Base-by-base conservation (phyloP, 2,113 vertebrate species). In the Penelope pileata region DNA sequence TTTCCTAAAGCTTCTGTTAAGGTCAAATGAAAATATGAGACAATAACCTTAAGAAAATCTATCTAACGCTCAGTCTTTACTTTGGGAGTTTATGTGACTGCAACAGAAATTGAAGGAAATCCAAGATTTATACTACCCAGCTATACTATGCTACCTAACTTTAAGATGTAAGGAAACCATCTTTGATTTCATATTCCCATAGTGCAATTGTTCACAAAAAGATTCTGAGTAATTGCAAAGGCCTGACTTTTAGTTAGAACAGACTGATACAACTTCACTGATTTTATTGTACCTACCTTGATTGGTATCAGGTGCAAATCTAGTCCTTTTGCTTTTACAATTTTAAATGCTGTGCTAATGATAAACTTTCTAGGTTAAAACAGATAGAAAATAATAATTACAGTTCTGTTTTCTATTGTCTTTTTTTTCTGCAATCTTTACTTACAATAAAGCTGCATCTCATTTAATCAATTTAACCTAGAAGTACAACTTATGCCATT, bases 1-100 rank as follows among this genome's bases (percentile, higher is more conserved):
- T 93, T 72, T 88, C 63, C 53, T 85, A 83, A 59, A 66, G 51
- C 22, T 94, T 93, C 83, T 42, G 88, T 70, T 90, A 64, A 93
- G 36, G 84, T 90, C 59, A 91, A 91, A 84, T 56, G 58, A 91
- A 83, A 93, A 51, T 51, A 82, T 34, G 56, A 94, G 42, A 72
- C 34, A 95, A 75, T 29, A 22, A 90, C 36, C 34, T 50, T 79
- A 48, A 69, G 56, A 90, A 93, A 70, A 75, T 54, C 45, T 75
- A 83, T 80, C 58, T 63, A 43, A 79, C 23, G 18, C 40, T 66
- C 30, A 75, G 16, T 22, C 18, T 64, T 83, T 79, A 88, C 40
- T 48, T 38, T 34, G 59, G 60, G 68, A 94, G 5, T 80, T 93
- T 56, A 72, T n/a, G 27, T 1, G 4, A 56, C 34, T 66, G 40